Percentiles rank a stretch among this genome's conserved stretches.
Conservation (phyloP, 2,797 vertebrate species). For the Tarsius wallacei region DNA sequence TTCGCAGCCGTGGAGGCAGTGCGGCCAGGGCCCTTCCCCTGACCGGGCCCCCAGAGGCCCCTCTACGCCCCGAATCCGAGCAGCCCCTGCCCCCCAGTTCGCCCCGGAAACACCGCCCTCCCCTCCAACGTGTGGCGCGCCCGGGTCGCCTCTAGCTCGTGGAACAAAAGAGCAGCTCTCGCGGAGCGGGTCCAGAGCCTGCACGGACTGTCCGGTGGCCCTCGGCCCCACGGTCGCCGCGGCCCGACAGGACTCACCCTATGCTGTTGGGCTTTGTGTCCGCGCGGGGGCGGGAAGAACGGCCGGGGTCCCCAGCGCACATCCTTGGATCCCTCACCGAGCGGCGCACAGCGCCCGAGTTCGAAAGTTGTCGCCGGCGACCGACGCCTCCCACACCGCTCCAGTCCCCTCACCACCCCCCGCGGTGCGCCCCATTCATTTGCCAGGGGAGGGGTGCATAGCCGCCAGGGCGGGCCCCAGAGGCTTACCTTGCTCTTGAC, state of each 20-base stretch:
- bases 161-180: conserved; percentile 81
- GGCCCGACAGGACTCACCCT: not conserved
- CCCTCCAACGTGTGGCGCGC: conserved; percentile 55
- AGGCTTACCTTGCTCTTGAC: conserved; percentile 98
- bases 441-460: not conserved
- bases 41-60: conserved; percentile 28
- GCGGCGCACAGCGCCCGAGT: conserved; percentile 6
- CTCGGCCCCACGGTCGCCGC: not conserved
- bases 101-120: conserved; percentile 79
- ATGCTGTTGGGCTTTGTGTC: conserved; percentile 75
- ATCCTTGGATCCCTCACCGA: conserved; percentile 3
- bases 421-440: conserved; percentile 76
- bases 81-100: conserved; percentile 38
- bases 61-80: not conserved
- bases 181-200: conserved; percentile 26
- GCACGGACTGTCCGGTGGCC: not conserved
- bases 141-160: conserved; percentile 56
- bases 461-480: not conserved
- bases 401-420: not conserved
- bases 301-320: not conserved
- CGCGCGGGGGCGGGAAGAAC: conserved; percentile 31
- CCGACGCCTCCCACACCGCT: not conserved
- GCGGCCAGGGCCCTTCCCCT: not conserved
- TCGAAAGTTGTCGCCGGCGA: conserved; percentile 41
- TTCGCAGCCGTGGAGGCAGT: not conserved